A percentile compares a stretch with the other conserved stretches of the same genome.
These are phyloP conservation scores for Idaea biselata DNA, from an alignment of 2,888 invertebrate genomes.

Conservation along the genomic window DNA sequence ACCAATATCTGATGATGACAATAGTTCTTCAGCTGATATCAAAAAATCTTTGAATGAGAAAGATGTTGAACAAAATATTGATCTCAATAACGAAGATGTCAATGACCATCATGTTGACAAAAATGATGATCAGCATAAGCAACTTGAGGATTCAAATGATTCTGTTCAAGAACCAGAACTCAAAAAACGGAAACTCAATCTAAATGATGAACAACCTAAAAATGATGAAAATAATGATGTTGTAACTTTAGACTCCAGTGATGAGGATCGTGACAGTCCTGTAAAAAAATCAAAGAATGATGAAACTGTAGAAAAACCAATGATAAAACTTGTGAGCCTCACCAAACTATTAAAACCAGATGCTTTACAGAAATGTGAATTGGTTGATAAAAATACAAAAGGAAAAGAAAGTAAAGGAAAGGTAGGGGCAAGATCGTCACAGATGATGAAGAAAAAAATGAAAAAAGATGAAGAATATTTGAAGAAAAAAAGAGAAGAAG, in stretches of 20 bases:
- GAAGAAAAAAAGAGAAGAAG: conserved; percentile 48
- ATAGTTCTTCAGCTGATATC: neutral
- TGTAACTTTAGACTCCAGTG: neutral
- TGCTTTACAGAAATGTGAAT: conserved; percentile 24
- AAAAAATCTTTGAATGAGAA: conserved; percentile 9
- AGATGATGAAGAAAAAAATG: conserved; percentile 12
- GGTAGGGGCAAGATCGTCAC: conserved; percentile 14
- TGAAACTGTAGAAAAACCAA: conserved; percentile 36
- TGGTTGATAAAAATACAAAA: conserved; percentile 6
- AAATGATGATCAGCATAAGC: too few relatives aligned
- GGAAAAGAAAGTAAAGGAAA: conserved; percentile 6
- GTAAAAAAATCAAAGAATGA: conserved; percentile 14
- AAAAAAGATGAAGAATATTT: conserved; percentile 34
- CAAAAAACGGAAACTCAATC: conserved; percentile 19
- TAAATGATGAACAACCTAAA: conserved; percentile 9
- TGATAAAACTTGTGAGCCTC: conserved; percentile 68
- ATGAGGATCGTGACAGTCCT: neutral
- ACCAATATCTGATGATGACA: conserved; percentile 3
- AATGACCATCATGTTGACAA: neutral
- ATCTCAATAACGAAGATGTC: neutral
- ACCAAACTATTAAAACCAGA: conserved; percentile 61
- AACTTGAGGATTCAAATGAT: conserved; percentile 4
- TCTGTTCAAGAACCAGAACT: conserved; percentile 11
- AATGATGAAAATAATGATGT: neutral
- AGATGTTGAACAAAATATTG: conserved; percentile 5